Evolutionary conservation across 2,888 invertebrate species (phyloP), one percentile per base, ranked within the genome.

Genomic region (Gari tellinella): DNA sequence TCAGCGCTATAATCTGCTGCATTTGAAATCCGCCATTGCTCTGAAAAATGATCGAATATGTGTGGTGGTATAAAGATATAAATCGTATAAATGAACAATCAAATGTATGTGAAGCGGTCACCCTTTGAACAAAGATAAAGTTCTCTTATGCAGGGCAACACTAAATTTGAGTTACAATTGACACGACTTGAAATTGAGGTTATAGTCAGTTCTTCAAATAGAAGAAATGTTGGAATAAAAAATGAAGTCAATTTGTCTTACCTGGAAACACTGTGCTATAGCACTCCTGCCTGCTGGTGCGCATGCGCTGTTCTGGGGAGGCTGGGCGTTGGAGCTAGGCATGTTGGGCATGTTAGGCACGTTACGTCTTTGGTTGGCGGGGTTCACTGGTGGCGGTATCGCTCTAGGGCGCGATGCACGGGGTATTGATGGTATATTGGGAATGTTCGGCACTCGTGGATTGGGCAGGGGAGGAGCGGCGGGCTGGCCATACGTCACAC

Each of bases 1-100:
- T 43, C 15, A 77, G 23, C 1, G 69, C 61, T 7, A 77, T 43
- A 14, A 77, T 63, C 41, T 46, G 48, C 62, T 72, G 77, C 77
- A 77, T 77, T 45, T 65, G 72, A 21, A 65, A 65, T 2, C 72
- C 72, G 10, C 77, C 72, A 58, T 73, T 73, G 10, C 64, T 52
- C 72, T 69, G 62, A 19, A 65, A 55, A 26, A 31, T n/a, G 1
- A 57, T n/a, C n/a, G n/a, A n/a, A n/a, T n/a, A n/a, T n/a, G n/a
- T n/a, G n/a, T n/a, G n/a, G n/a, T n/a, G n/a, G n/a, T n/a, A n/a
- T n/a, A n/a, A n/a, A n/a, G n/a, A n/a, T n/a, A n/a, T n/a, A n/a
- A n/a, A n/a, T n/a, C n/a, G n/a, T n/a, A n/a, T n/a, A n/a, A n/a
- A n/a, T n/a, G n/a, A n/a, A n/a, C n/a, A n/a, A n/a, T n/a, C n/a